Evolutionary conservation across 2,797 vertebrate genomes (phyloP).

Genomic region (Labeo calbasu): DNA sequence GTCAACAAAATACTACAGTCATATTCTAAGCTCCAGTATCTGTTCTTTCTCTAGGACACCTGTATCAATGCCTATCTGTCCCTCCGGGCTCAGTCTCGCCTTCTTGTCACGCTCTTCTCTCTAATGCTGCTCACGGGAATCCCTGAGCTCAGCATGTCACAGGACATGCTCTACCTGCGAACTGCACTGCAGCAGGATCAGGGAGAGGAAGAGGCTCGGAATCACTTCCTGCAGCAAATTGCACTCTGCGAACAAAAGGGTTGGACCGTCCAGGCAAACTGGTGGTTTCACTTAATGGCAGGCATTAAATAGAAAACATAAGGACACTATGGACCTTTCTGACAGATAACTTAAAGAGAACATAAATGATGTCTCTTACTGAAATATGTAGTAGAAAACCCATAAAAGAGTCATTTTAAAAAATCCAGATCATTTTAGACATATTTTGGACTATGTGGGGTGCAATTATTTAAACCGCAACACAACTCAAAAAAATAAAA

Average conservation of each 20-base stretch:
- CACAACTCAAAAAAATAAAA: too few relatives aligned
- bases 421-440: too few relatives aligned
- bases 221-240: slow-evolving; percentile 79
- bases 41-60: slow-evolving; percentile 69
- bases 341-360: neutral
- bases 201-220: slow-evolving; percentile 68
- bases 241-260: slow-evolving; percentile 70
- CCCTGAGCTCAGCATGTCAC: slow-evolving; percentile 75
- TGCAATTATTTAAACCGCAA: too few relatives aligned
- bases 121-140: slow-evolving; percentile 83
- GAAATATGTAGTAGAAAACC: too few relatives aligned
- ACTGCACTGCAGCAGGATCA: slow-evolving; percentile 76
- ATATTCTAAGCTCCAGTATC: neutral
- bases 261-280: slow-evolving; percentile 82
- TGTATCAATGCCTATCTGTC: slow-evolving; percentile 79
- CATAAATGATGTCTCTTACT: too few relatives aligned
- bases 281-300: slow-evolving; percentile 80
- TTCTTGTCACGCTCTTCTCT: slow-evolving; percentile 81
- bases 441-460: too few relatives aligned
- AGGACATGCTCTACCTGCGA: slow-evolving; percentile 80
- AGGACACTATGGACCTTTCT: neutral
- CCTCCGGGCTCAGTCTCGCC: slow-evolving; percentile 75
- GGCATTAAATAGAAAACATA: slow-evolving; percentile 70
- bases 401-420: too few relatives aligned
- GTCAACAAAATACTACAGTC: neutral